A percentile compares a stretch with the other conserved stretches of the same genome.
These are phyloP conservation scores for Aphis gossypii DNA, from an alignment of 1,140 invertebrate genomes.

Conservation along the genomic window DNA sequence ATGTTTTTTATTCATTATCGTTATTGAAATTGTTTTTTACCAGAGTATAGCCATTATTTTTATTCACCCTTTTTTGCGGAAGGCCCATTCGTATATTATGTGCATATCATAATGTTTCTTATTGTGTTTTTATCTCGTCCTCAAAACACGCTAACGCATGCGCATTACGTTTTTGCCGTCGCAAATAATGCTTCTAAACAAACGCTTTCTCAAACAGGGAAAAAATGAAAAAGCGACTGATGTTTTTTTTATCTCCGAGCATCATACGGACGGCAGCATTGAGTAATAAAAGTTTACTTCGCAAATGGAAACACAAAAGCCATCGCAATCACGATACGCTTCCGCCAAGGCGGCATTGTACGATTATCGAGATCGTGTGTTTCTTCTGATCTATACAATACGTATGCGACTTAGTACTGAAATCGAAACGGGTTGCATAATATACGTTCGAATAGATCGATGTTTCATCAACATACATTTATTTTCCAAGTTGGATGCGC, in stretches of 20 bases:
- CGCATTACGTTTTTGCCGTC: neutral
- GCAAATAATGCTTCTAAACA: neutral
- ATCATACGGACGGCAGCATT: neutral
- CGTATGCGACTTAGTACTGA: neutral
- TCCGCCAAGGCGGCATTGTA: neutral
- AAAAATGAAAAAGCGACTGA: neutral
- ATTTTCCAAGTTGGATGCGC: neutral
- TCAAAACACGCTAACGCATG: neutral
- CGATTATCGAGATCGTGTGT: neutral
- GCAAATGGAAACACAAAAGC: neutral
- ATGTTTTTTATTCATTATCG: neutral
- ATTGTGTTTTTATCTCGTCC: neutral
- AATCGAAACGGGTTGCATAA: neutral
- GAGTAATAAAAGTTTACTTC: neutral
- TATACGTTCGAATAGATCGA: neutral
- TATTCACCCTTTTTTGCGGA: neutral
- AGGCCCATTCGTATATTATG: neutral
- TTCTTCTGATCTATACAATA: neutral
- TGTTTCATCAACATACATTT: neutral
- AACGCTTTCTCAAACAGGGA: neutral
- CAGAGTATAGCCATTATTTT: neutral
- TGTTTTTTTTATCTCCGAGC: neutral
- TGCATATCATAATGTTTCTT: neutral
- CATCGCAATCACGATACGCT: neutral
- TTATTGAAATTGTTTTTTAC: neutral